These are phyloP conservation scores for Chrysaora quinquecirrha DNA, from an alignment of 30 jellyfish, hydroid and myxozoan genomes.

Conservation along the genomic window DNA sequence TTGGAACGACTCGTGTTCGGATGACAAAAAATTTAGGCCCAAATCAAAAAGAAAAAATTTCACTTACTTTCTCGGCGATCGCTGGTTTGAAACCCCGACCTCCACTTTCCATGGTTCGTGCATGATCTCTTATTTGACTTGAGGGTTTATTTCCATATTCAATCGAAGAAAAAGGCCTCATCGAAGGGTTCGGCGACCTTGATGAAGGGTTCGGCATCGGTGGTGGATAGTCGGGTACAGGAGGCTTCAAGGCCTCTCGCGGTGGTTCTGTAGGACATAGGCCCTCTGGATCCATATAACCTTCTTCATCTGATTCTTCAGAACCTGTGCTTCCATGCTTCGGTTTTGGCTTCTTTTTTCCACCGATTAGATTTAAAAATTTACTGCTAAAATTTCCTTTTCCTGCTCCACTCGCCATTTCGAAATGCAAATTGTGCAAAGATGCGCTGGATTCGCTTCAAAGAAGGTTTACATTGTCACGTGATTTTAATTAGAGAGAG, in stretches of 20 bases:
- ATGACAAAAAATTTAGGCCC: neutral
- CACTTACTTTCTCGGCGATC: conserved; percentile 45
- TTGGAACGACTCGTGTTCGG: neutral
- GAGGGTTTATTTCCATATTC: conserved; percentile 22
- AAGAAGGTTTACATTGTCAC: too few species aligned
- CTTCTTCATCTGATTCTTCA: conserved; percentile 91
- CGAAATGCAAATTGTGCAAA: too few species aligned
- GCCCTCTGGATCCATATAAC: conserved; percentile 90
- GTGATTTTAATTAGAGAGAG: too few species aligned
- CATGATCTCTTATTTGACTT: conserved; percentile 41
- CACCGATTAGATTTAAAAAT: conserved; percentile 56
- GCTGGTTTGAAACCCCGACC: conserved; percentile 25
- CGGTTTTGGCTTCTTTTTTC: conserved; percentile 62
- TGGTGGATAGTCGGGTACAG: conserved; percentile 94
- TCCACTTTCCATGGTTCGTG: conserved; percentile 42
- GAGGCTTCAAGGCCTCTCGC: conserved; percentile 52
- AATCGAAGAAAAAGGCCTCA: conserved; percentile 61
- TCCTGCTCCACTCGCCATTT: conserved; percentile 77
- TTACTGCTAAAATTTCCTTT: conserved; percentile 55
- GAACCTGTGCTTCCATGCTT: conserved; percentile 56
- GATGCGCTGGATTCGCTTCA: too few species aligned
- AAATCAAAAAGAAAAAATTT: neutral
- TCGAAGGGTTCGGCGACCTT: conserved; percentile 7
- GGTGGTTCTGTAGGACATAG: conserved; percentile 93
- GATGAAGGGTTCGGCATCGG: conserved; percentile 70